These are phyloP conservation scores for Proisotoma minuta DNA, from an alignment of 2,888 invertebrate species.

Conservation along the genomic window DNA sequence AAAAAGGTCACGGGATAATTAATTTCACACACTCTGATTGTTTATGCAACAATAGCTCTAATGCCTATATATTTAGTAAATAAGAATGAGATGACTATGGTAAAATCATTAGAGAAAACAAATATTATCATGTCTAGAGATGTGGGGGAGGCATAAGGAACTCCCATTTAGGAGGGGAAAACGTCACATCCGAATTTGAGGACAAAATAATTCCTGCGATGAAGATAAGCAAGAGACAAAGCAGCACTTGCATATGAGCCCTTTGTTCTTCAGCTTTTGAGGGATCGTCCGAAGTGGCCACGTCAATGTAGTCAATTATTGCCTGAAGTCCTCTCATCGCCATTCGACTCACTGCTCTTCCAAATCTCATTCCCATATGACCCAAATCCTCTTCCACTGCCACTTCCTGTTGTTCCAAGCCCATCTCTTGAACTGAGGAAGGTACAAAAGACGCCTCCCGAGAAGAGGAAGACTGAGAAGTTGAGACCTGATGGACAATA, in stretches of 20 bases:
- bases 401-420: background rate
- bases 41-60: background rate
- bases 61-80: too few relatives aligned
- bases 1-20: background rate
- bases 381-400: background rate
- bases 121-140: conserved; percentile 32
- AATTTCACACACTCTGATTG: background rate
- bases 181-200: conserved; percentile 47
- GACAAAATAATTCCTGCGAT: conserved; percentile 72
- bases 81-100: background rate
- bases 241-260: conserved; percentile 65
- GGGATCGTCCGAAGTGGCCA: conserved; percentile 42
- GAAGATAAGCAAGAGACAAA: conserved; percentile 72
- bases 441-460: background rate
- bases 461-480: background rate
- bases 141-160: conserved; percentile 46
- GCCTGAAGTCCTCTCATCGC: conserved; percentile 39
- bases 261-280: conserved; percentile 39
- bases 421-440: background rate
- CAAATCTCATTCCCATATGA: conserved; percentile 32
- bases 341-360: conserved; percentile 37
- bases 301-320: conserved; percentile 44
- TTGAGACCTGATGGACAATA: background rate
- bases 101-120: background rate
- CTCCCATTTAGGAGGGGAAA: conserved; percentile 41